Percentiles rank a stretch among this genome's conserved stretches.
Evolutionary conservation across 2,888 invertebrate species (phyloP).

Genomic region (Megalurothrips usitatus): DNA sequence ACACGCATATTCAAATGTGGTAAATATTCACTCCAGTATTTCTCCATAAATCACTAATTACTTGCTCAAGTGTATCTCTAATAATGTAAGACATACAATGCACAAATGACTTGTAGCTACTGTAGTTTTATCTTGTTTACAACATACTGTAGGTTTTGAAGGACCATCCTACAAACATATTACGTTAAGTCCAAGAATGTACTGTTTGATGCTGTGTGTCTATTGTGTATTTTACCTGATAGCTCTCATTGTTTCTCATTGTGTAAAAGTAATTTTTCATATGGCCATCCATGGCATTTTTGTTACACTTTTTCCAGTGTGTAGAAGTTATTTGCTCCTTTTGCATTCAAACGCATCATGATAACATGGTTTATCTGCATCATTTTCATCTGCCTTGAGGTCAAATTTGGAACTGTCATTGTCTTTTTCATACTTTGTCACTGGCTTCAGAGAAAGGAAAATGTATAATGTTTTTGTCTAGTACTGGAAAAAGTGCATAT

Average conservation of each 20-base stretch:
- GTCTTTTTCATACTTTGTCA: too few relatives aligned
- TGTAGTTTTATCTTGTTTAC: background rate
- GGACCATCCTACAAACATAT: background rate
- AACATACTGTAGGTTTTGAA: background rate
- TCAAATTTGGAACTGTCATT: too few relatives aligned
- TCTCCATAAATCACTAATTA: conserved; percentile 1
- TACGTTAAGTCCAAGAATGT: background rate
- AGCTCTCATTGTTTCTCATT: background rate
- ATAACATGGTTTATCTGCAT: too few relatives aligned
- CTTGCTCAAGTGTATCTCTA: conserved; percentile 20
- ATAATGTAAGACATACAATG: conserved; percentile 14
- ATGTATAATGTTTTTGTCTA: too few relatives aligned
- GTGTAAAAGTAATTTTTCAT: background rate
- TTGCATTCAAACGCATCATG: too few relatives aligned
- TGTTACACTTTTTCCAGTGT: too few relatives aligned
- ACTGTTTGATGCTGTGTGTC: background rate
- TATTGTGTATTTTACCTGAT: background rate
- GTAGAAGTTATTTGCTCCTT: too few relatives aligned
- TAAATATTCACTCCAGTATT: background rate
- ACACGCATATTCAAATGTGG: background rate
- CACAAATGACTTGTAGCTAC: conserved; percentile 15
- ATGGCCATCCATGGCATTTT: too few relatives aligned
- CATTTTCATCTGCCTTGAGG: too few relatives aligned
- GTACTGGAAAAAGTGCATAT: too few relatives aligned
- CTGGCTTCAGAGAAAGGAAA: too few relatives aligned